These are phyloP conservation scores for Venustaconcha ellipsiformis DNA, from an alignment of 1,140 invertebrate genomes.

Conservation along the genomic window DNA sequence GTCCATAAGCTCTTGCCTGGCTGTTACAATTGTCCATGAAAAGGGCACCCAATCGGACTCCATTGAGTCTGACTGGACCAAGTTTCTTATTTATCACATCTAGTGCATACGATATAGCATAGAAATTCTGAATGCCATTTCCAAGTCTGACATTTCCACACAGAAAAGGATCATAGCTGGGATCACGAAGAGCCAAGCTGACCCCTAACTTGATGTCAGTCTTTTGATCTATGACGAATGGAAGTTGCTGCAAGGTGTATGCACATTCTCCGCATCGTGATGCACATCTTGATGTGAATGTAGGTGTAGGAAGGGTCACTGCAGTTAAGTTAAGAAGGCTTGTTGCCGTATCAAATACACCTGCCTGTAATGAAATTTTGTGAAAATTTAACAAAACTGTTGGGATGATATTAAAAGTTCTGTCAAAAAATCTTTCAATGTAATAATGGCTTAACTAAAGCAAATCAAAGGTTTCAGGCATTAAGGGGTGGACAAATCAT, in stretches of 20 bases:
- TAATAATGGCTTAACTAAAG: neutral
- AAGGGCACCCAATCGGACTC: constrained; percentile 50
- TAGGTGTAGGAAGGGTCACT: neutral
- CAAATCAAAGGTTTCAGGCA: neutral
- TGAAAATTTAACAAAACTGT: neutral
- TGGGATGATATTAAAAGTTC: neutral
- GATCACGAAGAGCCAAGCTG: constrained; percentile 47
- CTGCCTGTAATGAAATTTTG: constrained; percentile 40
- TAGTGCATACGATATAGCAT: constrained; percentile 85
- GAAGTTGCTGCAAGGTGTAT: constrained; percentile 37
- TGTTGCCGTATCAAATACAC: constrained; percentile 34
- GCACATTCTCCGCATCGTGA: constrained; percentile 48
- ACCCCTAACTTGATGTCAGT: constrained; percentile 56
- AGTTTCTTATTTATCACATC: constrained; percentile 76
- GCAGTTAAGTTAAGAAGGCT: constrained; percentile 24
- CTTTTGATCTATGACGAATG: constrained; percentile 21
- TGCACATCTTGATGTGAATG: constrained; percentile 34
- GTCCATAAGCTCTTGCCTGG: constrained; percentile 37
- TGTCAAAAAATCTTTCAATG: neutral
- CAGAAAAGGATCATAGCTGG: constrained; percentile 40
- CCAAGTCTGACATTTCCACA: constrained; percentile 68
- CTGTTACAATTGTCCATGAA: constrained; percentile 59
- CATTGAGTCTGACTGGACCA: constrained; percentile 49
- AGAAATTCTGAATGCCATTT: constrained; percentile 75
- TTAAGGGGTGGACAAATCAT: neutral